A percentile compares a stretch with the other conserved stretches of the same genome.
phyloP scores from a whole-genome alignment of 2,888 invertebrate species.

The Stenchaetothrips biformis region DNA sequence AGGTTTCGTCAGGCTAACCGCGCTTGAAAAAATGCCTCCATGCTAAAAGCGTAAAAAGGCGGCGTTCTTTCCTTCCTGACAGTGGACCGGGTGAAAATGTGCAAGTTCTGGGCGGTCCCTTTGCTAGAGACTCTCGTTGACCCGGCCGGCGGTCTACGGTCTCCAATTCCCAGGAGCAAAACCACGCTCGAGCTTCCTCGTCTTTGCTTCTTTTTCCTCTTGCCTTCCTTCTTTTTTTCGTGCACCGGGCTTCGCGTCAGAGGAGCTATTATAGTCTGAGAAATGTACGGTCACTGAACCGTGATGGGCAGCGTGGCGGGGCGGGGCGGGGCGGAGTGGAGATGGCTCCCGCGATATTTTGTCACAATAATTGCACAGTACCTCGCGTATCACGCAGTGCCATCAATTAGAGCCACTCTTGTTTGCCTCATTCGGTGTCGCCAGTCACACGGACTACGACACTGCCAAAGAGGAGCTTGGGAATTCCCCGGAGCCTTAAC shows the following conservation, averaged over 20 bases:
- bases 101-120: too few relatives aligned
- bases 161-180: too few relatives aligned
- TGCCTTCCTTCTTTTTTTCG: slow-evolving; percentile 27
- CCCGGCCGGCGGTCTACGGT: too few relatives aligned
- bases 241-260: slow-evolving; percentile 24
- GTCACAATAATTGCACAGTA: background rate
- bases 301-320: background rate
- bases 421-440: background rate
- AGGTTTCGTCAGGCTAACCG: too few relatives aligned
- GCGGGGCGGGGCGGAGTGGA: background rate
- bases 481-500: background rate
- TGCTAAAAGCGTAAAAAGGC: too few relatives aligned
- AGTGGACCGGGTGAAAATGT: too few relatives aligned
- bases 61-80: too few relatives aligned
- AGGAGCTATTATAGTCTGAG: slow-evolving; percentile 22
- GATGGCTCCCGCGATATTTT: background rate
- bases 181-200: background rate
- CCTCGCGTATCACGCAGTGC: background rate
- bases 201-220: slow-evolving; percentile 9
- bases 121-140: too few relatives aligned
- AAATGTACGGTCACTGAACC: slow-evolving; percentile 22
- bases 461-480: background rate
- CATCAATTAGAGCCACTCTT: background rate
- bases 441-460: background rate
- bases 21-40: too few relatives aligned